Evolutionary conservation across 2,113 vertebrate species (phyloP).

Genomic region (Coracopsis vasa): DNA sequence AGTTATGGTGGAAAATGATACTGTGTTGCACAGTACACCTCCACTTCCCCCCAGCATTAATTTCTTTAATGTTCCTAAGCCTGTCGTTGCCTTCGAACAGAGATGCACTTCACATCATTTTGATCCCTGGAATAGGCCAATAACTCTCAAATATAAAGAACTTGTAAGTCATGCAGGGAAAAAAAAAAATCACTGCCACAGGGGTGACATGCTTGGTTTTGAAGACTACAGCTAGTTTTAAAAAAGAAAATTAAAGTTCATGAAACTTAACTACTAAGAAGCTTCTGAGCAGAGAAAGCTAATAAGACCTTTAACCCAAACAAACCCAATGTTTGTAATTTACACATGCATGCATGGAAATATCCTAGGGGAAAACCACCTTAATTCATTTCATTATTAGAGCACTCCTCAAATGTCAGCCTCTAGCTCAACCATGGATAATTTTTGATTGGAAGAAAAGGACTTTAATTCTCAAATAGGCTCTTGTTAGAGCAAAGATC

Average conservation of each 20-base stretch:
- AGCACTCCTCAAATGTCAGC: neutral
- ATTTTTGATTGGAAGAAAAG: neutral
- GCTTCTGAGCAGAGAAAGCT: neutral
- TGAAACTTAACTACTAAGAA: neutral
- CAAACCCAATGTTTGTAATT: neutral
- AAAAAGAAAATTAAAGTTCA: neutral
- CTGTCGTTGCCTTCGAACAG: neutral
- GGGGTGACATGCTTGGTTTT: neutral
- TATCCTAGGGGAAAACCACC: neutral
- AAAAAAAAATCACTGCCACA: neutral
- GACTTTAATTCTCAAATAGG: neutral
- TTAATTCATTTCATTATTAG: neutral
- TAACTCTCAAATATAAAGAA: neutral
- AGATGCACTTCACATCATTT: neutral
- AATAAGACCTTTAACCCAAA: neutral
- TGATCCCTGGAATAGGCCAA: neutral
- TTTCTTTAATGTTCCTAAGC: neutral
- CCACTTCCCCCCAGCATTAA: fast-evolving
- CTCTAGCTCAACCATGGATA: neutral
- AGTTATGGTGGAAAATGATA: fast-evolving
- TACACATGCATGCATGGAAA: neutral
- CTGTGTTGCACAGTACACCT: neutral
- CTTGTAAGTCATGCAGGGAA: neutral
- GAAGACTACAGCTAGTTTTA: neutral
- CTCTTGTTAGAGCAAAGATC: neutral